These are phyloP conservation scores for Anas bahamensis DNA, from an alignment of 2,797 vertebrate species.

Conservation along the genomic window DNA sequence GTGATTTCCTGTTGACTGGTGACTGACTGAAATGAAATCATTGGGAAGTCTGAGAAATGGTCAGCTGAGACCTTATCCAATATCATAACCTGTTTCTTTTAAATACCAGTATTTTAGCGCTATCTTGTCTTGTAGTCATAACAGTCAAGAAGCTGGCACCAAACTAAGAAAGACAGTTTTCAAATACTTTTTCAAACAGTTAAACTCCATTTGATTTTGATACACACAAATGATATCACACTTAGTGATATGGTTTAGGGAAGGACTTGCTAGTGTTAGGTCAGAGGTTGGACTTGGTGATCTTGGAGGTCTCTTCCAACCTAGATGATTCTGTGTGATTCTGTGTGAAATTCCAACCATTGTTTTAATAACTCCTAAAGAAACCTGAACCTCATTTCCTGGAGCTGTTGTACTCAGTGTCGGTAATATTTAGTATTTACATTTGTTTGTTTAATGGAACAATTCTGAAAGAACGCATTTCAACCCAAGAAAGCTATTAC, in stretches of 20 bases:
- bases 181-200: neutral
- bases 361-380: neutral
- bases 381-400: neutral
- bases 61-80: neutral
- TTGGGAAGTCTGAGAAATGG: neutral
- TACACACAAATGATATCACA: neutral
- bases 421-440: neutral
- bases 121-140: neutral
- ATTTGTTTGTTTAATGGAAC: neutral
- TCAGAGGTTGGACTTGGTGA: no score
- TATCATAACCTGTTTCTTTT: neutral
- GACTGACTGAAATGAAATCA: neutral
- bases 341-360: neutral
- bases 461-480: neutral
- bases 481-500: neutral
- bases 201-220: neutral
- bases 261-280: no score
- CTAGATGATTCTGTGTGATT: no score
- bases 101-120: neutral
- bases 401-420: neutral
- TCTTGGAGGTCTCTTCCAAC: no score
- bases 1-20: neutral
- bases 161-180: neutral
- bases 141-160: neutral
- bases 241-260: no score